Evolutionary conservation across 2,113 vertebrate species (phyloP), one percentile per base, ranked within the genome.

Genomic region (Mesembrinibis cayennensis): DNA sequence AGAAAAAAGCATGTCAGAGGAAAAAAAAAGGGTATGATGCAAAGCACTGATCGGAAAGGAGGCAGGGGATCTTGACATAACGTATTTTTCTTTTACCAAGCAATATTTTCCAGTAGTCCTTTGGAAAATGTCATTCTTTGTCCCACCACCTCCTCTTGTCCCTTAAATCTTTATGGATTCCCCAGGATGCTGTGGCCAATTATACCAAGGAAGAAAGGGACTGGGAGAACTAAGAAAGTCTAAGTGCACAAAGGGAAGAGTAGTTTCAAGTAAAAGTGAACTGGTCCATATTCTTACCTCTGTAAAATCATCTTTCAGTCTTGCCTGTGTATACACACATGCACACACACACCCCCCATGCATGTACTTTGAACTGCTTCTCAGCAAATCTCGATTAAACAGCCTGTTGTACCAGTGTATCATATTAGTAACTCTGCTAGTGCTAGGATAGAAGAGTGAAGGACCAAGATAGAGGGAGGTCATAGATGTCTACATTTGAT

Each of bases 391-490:
- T 45, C 3, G 0, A 58, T 65, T 62, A 29, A 80, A 52, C 15
- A 80, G 13, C 18, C 22, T 58, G 17, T 34, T 63, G 16, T 80
- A 49, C 26, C 42, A 90, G 20, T 0, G 1, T 76, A 25, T 25
- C 23, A 2, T 45, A 5, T 42, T 83, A 79, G 62, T 17, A 70
- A n/a, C 12, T 77, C 36, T 52, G n/a, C 20, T 42, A 29, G 36
- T n/a, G 58, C 14, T n/a, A 17, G 38, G 18, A 72, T 19, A n/a
- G 16, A 77, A 76, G 10, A 69, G 11, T 45, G 40, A 79, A 79
- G 11, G 50, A 73, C 36, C 0, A 0, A 62, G 34, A 26, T 26
- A 30, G 15, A 72, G 12, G 3, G 11, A 1, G 25, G 21, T 63
- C 44, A 59, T 27, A 1, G 1, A 34, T 11, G 5, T 45, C n/a